Conservation (phyloP, 2,113 vertebrate species). For the Plecturocebus donacophilus region DNA sequence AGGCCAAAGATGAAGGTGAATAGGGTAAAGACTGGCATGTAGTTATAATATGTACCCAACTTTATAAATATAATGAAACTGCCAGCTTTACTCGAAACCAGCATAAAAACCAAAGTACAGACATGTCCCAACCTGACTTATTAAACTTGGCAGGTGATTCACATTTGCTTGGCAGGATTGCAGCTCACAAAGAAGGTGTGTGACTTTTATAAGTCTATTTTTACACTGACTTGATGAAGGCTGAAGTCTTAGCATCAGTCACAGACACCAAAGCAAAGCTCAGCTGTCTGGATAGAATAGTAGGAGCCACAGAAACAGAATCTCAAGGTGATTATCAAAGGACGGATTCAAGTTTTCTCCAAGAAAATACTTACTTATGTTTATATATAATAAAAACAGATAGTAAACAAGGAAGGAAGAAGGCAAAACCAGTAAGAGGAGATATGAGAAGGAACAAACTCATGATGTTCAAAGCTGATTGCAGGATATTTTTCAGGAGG, state of each 20-base stretch:
- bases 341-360: neutral
- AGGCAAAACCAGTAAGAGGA: neutral
- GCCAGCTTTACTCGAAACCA: neutral
- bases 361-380: neutral
- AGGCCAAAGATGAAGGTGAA: neutral
- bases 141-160: neutral
- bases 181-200: neutral
- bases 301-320: neutral
- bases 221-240: neutral
- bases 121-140: neutral
- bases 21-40: neutral
- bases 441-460: neutral
- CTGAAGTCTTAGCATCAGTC: neutral
- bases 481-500: neutral
- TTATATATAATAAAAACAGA: neutral
- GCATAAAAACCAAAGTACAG: neutral
- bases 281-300: neutral
- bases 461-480: neutral
- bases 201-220: neutral
- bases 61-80: neutral
- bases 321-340: neutral
- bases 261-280: neutral
- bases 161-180: neutral
- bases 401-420: neutral
- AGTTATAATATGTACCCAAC: neutral